Evolutionary conservation across 2,113 vertebrate species (phyloP), one percentile per base, ranked within the genome.

Genomic region (Clarias gariepinus): DNA sequence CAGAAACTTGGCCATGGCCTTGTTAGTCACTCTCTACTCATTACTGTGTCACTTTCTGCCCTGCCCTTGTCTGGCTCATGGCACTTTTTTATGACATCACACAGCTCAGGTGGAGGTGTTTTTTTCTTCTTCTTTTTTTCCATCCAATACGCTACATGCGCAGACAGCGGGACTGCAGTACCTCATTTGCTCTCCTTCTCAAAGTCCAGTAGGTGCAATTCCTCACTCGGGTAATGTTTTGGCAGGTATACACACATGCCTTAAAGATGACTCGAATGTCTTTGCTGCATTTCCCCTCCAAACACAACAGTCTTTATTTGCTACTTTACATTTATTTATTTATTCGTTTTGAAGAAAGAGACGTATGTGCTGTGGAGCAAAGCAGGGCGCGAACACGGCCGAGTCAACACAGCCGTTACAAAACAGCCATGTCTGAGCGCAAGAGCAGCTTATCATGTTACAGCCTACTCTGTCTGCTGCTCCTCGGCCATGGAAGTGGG

Each of bases 371-470:
- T 11, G 71, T 13, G 69, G 53, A 82, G 78, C 79, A 66, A 82
- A 85, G 63, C 83, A 71, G 83, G 78, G 61, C 76, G 71, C 68
- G 47, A 36, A 58, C 21, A 86, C 79, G 84, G 88, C 61, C 52
- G 68, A 84, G 78, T 36, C 83, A 84, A 87, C 77, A 89, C 83
- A 84, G 81, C 81, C 87, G 88, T 86, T 88, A 86, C 89, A 90
- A 87, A 86, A 86, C 64, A 74, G 83, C 84, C 89, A 87, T 89
- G 86, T 83, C 86, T 81, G 89, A 28, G 82, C 66, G 74, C 85
- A 79, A 86, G 81, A 84, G 82, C 30, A 82, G 82, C 86, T 89
- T 90, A 90, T 90, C 88, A 80, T 88, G 82, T 90, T 90, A 89
- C 90, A 89, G 58, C 68, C 81, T 83, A 81, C 86, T 60, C 86